phyloP scores from a whole-genome alignment of 2,888 invertebrate genomes.

The Tanaodytes sp. region DNA sequence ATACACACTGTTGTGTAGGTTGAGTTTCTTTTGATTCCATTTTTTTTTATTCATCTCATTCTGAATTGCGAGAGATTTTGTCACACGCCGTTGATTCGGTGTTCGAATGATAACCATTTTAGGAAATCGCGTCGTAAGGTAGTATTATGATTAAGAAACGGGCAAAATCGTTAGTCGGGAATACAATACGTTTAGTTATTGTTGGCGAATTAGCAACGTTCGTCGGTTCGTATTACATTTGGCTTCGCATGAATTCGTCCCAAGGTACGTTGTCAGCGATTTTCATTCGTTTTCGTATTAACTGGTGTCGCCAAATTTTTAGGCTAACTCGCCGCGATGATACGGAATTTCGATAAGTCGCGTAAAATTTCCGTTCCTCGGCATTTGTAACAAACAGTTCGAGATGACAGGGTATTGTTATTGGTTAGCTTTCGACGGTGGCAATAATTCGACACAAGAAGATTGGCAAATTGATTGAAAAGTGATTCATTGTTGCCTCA shows the following conservation, averaged over 20 bases:
- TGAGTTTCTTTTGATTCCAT: slow-evolving; percentile 25
- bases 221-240: slow-evolving; percentile 78
- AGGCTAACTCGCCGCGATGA: too few species aligned
- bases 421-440: too few species aligned
- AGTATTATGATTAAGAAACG: slow-evolving; percentile 79
- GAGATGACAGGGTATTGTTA: too few species aligned
- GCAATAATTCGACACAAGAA: too few species aligned
- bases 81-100: slow-evolving; percentile 55
- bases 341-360: too few species aligned
- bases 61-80: slow-evolving; percentile 54
- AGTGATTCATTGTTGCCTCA: too few species aligned
- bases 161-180: slow-evolving; percentile 77
- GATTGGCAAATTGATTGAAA: too few species aligned
- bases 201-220: slow-evolving; percentile 77
- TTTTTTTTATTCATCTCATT: slow-evolving; percentile 19
- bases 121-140: slow-evolving; percentile 62
- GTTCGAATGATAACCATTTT: slow-evolving; percentile 71
- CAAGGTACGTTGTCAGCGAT: slow-evolving; percentile 76
- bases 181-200: slow-evolving; percentile 76
- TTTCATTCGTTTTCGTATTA: slow-evolving; percentile 34
- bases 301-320: too few species aligned
- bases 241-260: slow-evolving; percentile 81
- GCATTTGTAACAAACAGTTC: too few species aligned
- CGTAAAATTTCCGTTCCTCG: too few species aligned
- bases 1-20: too few species aligned